Conservation (phyloP, 2,888 invertebrate genomes). For the Lumbricus terrestris region DNA sequence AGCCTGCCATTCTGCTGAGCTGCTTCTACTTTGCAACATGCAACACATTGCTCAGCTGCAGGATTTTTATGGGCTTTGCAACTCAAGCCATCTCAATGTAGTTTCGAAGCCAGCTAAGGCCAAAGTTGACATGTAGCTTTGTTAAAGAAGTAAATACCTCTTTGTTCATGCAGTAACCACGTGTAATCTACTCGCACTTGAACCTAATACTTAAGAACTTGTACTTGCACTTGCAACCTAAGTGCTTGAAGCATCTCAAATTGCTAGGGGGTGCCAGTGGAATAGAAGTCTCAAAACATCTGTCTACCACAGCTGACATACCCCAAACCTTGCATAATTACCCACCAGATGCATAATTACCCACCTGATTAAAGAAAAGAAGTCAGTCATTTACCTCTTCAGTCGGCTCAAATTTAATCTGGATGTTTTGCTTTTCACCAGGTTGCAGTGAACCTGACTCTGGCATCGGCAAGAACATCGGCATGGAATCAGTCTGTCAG, state of each 20-base stretch:
- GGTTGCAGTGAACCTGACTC: neutral
- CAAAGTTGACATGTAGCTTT: too few species aligned
- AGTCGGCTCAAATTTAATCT: neutral
- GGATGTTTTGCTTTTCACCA: neutral
- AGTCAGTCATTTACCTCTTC: neutral
- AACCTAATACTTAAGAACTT: too few species aligned
- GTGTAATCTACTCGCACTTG: too few species aligned
- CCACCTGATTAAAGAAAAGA: neutral
- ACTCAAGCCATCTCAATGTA: too few species aligned
- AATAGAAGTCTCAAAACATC: neutral
- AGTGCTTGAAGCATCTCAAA: neutral
- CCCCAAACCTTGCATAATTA: conserved; percentile 3
- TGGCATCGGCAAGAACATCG: neutral
- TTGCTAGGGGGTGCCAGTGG: neutral
- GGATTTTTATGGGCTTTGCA: too few species aligned
- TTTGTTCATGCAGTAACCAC: too few species aligned
- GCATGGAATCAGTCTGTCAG: neutral
- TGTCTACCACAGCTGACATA: neutral
- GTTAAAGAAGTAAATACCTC: too few species aligned
- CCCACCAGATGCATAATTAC: neutral
- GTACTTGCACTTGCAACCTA: too few species aligned
- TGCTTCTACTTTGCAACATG: too few species aligned
- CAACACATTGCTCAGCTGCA: too few species aligned
- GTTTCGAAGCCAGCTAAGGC: too few species aligned
- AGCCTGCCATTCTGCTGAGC: too few species aligned